Base-by-base conservation (phyloP, 2,888 invertebrate species). In the Sinelater perroti region DNA sequence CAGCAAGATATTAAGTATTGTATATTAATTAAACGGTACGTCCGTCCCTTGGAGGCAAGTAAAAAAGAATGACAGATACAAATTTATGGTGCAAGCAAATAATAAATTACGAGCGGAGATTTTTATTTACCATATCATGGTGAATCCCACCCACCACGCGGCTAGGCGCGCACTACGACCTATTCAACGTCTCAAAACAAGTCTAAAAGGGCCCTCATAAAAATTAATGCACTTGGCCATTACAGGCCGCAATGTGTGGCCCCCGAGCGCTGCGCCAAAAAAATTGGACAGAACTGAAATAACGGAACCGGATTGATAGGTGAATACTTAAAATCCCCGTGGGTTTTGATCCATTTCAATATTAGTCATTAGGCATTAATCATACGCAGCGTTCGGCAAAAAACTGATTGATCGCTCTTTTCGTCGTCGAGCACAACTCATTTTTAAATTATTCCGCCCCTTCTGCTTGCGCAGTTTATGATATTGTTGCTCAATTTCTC, bases 111-210 rank as follows among this genome's bases (percentile, higher is more conserved):
- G 18, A 24, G n/a, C n/a, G 30, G 11, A 38, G 21, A 28, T 38
- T 45, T 46, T 42, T 45, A 35, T 35, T 51, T 51, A 28, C 42
- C 40, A 33, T 42, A 35, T 47, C 40, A 40, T 40, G 26, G 47
- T 35, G 28, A 49, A 59, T 59, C 58, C 58, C 58, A 54, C 58
- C 53, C 58, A 59, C 49, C 40, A 38, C 18, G 38, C 54, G 13
- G 14, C 16, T 42, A 20, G 42, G 42, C 18, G 26, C 33, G 11
- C 17, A 50, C 14, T 20, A 24, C 20, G 35, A 49, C 26, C 40
- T 24, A 40, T 40, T 40, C 33, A 42, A 44, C 21, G 35, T 30
- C 30, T 31, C 31, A 40, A n/a, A 26, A 21, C 10, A 21, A 53
- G 26, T 38, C 45, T 20, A 45, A 54, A 52, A 53, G 35, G 35